A percentile compares a stretch with the other conserved stretches of the same genome.
Conservation (phyloP, 2,113 vertebrate species). For the Orientallactaga bullata region DNA sequence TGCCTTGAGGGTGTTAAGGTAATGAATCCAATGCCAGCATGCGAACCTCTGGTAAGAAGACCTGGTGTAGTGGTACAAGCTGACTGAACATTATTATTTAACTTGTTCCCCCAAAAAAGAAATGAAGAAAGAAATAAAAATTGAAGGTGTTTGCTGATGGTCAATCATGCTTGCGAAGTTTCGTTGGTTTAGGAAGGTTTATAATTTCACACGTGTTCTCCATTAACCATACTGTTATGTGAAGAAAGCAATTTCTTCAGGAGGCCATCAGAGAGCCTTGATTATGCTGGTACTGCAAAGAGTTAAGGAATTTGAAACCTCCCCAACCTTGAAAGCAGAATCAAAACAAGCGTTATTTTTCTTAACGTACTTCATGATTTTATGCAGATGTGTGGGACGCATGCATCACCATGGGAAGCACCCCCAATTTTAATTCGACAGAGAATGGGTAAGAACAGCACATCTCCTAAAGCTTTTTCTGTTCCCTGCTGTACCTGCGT, state of each 20-base stretch:
- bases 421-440: slow-evolving; percentile 65
- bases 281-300: slow-evolving; percentile 54
- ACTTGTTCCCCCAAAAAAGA: slow-evolving; percentile 36
- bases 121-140: not conserved
- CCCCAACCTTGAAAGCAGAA: slow-evolving; percentile 68
- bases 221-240: slow-evolving; percentile 74
- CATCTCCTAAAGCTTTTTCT: slow-evolving; percentile 73
- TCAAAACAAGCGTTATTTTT: slow-evolving; percentile 25
- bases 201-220: slow-evolving; percentile 72
- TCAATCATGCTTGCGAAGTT: not conserved
- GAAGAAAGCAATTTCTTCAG: slow-evolving; percentile 73
- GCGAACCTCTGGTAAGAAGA: slow-evolving; percentile 73
- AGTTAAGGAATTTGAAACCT: slow-evolving; percentile 71
- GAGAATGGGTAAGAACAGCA: slow-evolving; percentile 52
- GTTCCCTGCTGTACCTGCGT: slow-evolving; percentile 59
- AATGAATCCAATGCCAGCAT: slow-evolving; percentile 76
- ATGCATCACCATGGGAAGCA: slow-evolving; percentile 62
- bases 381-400: slow-evolving; percentile 61
- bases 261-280: slow-evolving; percentile 51
- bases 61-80: slow-evolving; percentile 50
- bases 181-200: slow-evolving; percentile 54
- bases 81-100: slow-evolving; percentile 72
- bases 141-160: slow-evolving; percentile 71
- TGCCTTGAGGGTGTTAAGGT: slow-evolving; percentile 81
- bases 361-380: slow-evolving; percentile 47